A percentile compares a stretch with the other conserved stretches of the same genome.
These are phyloP conservation scores for Amazona ochrocephala DNA, from an alignment of 2,797 vertebrate genomes.

Conservation along the genomic window DNA sequence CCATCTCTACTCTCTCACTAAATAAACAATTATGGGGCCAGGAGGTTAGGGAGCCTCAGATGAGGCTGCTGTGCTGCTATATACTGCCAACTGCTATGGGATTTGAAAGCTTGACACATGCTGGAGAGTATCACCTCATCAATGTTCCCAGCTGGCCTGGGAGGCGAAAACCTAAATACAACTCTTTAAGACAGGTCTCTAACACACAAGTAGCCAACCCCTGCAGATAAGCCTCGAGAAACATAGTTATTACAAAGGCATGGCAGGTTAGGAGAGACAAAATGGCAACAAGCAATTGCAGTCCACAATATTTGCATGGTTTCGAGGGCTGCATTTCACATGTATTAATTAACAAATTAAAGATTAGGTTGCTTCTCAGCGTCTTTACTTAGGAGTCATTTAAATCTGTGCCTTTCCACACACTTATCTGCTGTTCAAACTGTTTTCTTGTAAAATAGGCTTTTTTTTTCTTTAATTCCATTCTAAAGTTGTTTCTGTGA, in stretches of 20 bases:
- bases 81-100: slow-evolving; percentile 27
- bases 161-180: neutral
- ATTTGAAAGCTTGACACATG: slow-evolving; percentile 57
- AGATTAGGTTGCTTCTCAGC: neutral
- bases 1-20: slow-evolving; percentile 34
- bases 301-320: neutral
- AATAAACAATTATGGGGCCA: slow-evolving; percentile 62
- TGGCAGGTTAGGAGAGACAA: neutral
- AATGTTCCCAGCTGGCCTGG: slow-evolving; percentile 39
- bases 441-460: neutral
- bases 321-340: rapidly evolving
- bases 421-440: rapidly evolving
- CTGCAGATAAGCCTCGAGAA: neutral
- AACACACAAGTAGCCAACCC: neutral
- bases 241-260: neutral
- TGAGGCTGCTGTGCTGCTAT: slow-evolving; percentile 17
- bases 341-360: neutral
- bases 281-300: neutral
- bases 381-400: neutral
- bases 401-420: neutral
- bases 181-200: neutral
- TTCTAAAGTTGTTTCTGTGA: rapidly evolving
- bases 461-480: neutral
- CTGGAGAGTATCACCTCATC: slow-evolving; percentile 57
- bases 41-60: slow-evolving; percentile 48